A percentile compares a stretch with the other conserved stretches of the same genome.
phyloP scores from a whole-genome alignment of 2,113 vertebrate species.

The Gobius niger region DNA sequence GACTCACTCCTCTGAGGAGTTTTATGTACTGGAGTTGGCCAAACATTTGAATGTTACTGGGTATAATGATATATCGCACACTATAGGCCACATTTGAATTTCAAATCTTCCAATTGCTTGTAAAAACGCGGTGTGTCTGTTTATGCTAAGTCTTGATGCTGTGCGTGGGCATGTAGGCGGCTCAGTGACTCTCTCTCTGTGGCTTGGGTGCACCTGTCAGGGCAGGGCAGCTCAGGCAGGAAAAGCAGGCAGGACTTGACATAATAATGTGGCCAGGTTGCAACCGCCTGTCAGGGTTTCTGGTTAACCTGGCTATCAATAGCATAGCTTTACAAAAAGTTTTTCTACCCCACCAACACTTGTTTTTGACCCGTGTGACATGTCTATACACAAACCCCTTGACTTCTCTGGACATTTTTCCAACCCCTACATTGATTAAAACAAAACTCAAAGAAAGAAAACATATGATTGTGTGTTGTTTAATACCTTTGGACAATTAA shows the following conservation, averaged over 20 bases:
- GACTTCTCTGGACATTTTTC: background rate
- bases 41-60: background rate
- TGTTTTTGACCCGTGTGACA: slow-evolving; percentile 8
- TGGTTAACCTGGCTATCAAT: slow-evolving; percentile 13
- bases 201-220: slow-evolving; percentile 18
- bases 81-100: background rate
- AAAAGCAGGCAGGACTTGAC: slow-evolving; percentile 34
- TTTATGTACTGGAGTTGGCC: slow-evolving; percentile 7
- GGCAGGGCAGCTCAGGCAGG: slow-evolving; percentile 27
- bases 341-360: slow-evolving; percentile 4
- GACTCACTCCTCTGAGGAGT: slow-evolving; percentile 19
- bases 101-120: background rate
- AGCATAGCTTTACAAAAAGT: slow-evolving; percentile 1
- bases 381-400: background rate
- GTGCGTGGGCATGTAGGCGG: slow-evolving; percentile 33
- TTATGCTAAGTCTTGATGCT: background rate
- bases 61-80: background rate
- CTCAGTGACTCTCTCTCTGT: slow-evolving; percentile 17
- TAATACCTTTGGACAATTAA: too few species aligned
- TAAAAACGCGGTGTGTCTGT: background rate
- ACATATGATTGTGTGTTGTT: too few species aligned
- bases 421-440: background rate
- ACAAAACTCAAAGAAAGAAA: too few species aligned
- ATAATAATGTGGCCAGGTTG: slow-evolving; percentile 11
- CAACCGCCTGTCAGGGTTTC: background rate